These are phyloP conservation scores for Enhydra lutris DNA, from an alignment of 2,113 vertebrate genomes.

Conservation along the genomic window DNA sequence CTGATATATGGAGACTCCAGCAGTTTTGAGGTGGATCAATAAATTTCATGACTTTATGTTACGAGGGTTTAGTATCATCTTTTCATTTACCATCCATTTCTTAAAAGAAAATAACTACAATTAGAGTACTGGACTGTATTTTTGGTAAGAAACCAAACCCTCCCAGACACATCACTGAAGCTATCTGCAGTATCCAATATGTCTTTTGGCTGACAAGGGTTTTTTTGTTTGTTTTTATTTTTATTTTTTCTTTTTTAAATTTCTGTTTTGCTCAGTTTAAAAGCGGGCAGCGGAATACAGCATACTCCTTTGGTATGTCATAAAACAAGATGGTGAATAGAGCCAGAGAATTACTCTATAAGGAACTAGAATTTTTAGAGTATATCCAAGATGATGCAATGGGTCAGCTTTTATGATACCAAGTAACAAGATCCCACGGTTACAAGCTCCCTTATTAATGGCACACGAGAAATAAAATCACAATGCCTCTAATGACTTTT, in stretches of 20 bases:
- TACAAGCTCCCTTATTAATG: not conserved
- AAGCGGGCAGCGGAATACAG: not conserved
- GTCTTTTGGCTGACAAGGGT: not conserved
- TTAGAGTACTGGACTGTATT: slow-evolving; percentile 37
- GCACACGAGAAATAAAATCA: not conserved
- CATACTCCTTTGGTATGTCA: not conserved
- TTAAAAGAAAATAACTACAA: slow-evolving; percentile 56
- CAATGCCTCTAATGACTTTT: not conserved
- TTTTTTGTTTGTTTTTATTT: not conserved
- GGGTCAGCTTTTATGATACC: not conserved
- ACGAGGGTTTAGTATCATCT: slow-evolving; percentile 72
- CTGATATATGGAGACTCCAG: slow-evolving; percentile 75
- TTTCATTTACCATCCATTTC: slow-evolving; percentile 72
- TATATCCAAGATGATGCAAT: not conserved
- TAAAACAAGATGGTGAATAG: slow-evolving; percentile 27
- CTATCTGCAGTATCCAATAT: not conserved
- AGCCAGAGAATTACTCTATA: not conserved
- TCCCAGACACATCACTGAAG: not conserved
- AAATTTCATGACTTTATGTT: slow-evolving; percentile 76
- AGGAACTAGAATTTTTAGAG: not conserved
- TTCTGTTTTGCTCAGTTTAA: slow-evolving; percentile 52
- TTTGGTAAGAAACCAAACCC: slow-evolving; percentile 65
- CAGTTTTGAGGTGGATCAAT: slow-evolving; percentile 80
- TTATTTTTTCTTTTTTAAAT: not conserved
- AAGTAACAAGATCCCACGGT: not conserved